Evolutionary conservation across 2,888 invertebrate species (phyloP), one percentile per base, ranked within the genome.

Genomic region (Pinctada fucata): DNA sequence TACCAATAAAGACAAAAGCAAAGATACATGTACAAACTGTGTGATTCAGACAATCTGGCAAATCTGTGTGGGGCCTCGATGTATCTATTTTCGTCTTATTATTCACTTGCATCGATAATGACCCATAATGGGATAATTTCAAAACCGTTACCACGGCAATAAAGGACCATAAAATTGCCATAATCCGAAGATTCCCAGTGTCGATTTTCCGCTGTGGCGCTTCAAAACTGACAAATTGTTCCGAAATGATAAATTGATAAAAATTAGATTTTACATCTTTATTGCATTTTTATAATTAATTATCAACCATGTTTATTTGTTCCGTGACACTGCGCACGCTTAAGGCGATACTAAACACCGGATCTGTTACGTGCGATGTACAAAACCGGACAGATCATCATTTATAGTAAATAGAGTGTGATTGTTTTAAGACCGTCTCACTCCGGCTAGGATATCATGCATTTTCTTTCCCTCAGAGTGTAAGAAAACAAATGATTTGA

Each of bases 221-320:
- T 10, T 58, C 13, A 10, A 58, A 58, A 58, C 13, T 58, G 58
- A 58, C 58, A 58, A 58, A 58, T 58, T 58, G 13, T 58, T 58
- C 58, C 58, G 8, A 58, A 13, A 58, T 58, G 58, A 58, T 58
- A 58, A 58, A 58, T 58, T 58, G 58, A 13, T 58, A 13, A 58
- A 58, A 58, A 58, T 58, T 10, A 58, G 58, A 58, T 58, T 58
- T 58, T 58, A 58, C 58, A 58, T 58, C 58, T 58, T 58, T 13
- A 58, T 58, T 58, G 58, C 58, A 58, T 58, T 58, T 58, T 58
- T 58, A 13, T 58, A 58, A 58, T 58, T 58, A 58, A 58, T 58
- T 58, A 58, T 58, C 58, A 6, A 10, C 8, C 58, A 58, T 58
- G 58, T 58, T 58, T 58, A 58, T 58, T 58, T 58, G 58, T 10